Evolutionary conservation across 2,888 invertebrate species (phyloP).

Genomic region (Cynaeus angustus): DNA sequence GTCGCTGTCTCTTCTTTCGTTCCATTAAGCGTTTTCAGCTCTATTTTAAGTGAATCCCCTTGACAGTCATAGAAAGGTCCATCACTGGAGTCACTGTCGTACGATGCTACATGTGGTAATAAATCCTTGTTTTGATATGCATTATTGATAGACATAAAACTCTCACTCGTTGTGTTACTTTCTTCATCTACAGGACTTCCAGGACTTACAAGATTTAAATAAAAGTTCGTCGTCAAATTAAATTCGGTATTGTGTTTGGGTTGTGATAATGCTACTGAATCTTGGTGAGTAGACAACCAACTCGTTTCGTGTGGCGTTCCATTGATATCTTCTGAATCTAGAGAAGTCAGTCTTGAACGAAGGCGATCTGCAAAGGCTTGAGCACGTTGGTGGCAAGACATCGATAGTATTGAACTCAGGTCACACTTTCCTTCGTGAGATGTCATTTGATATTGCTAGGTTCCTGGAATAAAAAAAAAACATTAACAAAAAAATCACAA

Average conservation of each 20-base stretch:
- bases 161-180: slow-evolving; percentile 61
- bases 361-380: slow-evolving; percentile 87
- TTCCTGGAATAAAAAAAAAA: slow-evolving; percentile 30
- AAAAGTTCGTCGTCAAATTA: slow-evolving; percentile 74
- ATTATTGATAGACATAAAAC: slow-evolving; percentile 57
- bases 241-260: slow-evolving; percentile 73
- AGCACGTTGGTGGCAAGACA: slow-evolving; percentile 86
- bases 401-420: slow-evolving; percentile 81
- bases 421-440: slow-evolving; percentile 76
- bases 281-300: slow-evolving; percentile 65
- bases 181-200: slow-evolving; percentile 79
- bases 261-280: slow-evolving; percentile 68
- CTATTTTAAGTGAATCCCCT: slow-evolving; percentile 12
- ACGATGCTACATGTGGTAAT: neutral
- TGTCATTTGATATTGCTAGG: slow-evolving; percentile 58
- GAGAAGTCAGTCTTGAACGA: slow-evolving; percentile 82
- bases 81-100: slow-evolving; percentile 72
- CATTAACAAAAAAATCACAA: too few relatives aligned
- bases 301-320: slow-evolving; percentile 59
- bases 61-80: slow-evolving; percentile 73
- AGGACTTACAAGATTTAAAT: slow-evolving; percentile 79
- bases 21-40: neutral
- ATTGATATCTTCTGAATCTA: slow-evolving; percentile 75
- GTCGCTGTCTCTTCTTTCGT: neutral
- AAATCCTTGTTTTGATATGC: slow-evolving; percentile 62